Conservation (phyloP, 2,888 invertebrate genomes). For the Caenorhabditis afra region DNA sequence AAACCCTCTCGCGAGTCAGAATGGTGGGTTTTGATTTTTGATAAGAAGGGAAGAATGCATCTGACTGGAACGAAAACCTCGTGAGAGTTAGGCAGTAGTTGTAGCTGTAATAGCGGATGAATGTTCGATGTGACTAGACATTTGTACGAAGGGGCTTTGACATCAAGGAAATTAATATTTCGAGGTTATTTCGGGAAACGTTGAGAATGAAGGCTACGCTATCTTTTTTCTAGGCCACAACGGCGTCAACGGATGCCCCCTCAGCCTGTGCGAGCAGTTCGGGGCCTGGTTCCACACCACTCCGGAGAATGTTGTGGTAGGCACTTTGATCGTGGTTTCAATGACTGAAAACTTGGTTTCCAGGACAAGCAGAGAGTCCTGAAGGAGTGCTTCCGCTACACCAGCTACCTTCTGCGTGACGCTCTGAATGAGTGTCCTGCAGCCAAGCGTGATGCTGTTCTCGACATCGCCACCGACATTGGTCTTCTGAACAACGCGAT, state of each 20-base stretch:
- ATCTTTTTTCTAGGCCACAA: not conserved
- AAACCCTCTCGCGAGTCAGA: no score
- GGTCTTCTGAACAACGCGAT: constrained; percentile 15
- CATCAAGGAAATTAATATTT: not conserved
- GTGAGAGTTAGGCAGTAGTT: not conserved
- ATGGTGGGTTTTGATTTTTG: no score
- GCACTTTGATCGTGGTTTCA: not conserved
- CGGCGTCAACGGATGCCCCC: not conserved
- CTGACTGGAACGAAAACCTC: no score
- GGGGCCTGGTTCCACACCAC: not conserved
- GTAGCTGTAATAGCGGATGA: not conserved
- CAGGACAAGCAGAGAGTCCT: constrained; percentile 38
- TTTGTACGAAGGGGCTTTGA: not conserved
- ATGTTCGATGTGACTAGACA: not conserved
- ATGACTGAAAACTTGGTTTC: not conserved
- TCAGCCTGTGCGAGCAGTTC: constrained; percentile 17
- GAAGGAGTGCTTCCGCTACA: constrained; percentile 22
- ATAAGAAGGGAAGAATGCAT: no score
- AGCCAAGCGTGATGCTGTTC: not conserved
- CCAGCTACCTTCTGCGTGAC: not conserved
- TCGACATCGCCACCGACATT: constrained; percentile 3
- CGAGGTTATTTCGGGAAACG: not conserved
- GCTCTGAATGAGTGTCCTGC: constrained; percentile 2
- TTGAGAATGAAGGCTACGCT: not conserved
- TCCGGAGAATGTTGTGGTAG: not conserved